Base-by-base conservation (phyloP, 2,888 invertebrate genomes). In the Synergus umbraculus region DNA sequence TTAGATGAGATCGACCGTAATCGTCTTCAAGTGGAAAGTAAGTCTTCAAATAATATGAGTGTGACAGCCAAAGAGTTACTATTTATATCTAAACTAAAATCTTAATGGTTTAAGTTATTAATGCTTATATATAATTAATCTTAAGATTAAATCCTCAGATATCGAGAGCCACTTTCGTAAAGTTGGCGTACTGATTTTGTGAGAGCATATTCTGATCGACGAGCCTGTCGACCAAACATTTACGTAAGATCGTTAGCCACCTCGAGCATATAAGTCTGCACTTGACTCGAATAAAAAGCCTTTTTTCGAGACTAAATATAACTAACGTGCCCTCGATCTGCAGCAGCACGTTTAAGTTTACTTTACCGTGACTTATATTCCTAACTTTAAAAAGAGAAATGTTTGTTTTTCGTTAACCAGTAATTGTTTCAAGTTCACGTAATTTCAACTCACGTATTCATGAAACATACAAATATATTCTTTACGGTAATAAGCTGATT, bases 21-120 rank as follows among this genome's bases (percentile, higher is more conserved):
- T 73, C 37, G 73, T n/a, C 73, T 54, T 73, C 73, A n/a, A 54
- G 54, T 49, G 73, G 73, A 54, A 73, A 73, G 73, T 73, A 73
- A 73, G 73, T 73, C 73, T 37, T 54, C 29, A 41, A 73, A 37
- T n/a, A 29, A 73, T 37, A 54, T 29, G 37, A 54, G 22, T 60
- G 22, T 54, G n/a, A n/a, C n/a, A 54, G n/a, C 3, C 8, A 54
- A 54, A 54, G 7, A 54, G 7, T n/a, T n/a, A n/a, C 15, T 7
- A n/a, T 49, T 49, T 49, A 49, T n/a, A 15, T 7, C 49, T 49
- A 7, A 15, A 49, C 7, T 49, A 49, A 49, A n/a, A 49, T 8
- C 13, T 37, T 37, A 37, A 37, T 37, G 37, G 22, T 12, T 63
- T n/a, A 1, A 65, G 8, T 41, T 4, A 41, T 37, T 10, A 15